Evolutionary conservation across 2,113 vertebrate genomes (phyloP).

Genomic region (Salvator merianae): DNA sequence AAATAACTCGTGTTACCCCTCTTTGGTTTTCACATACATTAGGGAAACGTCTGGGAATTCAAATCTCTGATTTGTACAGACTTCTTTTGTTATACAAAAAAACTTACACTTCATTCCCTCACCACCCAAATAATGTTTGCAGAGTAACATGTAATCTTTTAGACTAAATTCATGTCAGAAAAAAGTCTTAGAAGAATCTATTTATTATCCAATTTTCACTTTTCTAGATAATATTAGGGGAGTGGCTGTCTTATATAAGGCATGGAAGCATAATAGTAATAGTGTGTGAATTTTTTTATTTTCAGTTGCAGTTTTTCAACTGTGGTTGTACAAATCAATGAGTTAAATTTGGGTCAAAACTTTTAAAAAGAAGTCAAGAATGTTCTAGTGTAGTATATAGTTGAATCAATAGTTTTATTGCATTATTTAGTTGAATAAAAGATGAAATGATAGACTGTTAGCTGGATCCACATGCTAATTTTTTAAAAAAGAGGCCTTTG

Average conservation of each 20-base stretch:
- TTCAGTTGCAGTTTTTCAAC: constrained; percentile 10
- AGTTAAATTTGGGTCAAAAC: too few species aligned
- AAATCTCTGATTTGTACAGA: constrained; percentile 5
- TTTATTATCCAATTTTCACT: not conserved
- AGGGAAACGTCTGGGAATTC: not conserved
- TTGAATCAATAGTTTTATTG: not conserved
- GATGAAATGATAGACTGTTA: too few species aligned
- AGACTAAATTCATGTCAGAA: not conserved
- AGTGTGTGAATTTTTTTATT: not conserved
- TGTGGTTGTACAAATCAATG: not conserved
- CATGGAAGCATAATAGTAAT: not conserved
- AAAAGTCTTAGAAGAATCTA: not conserved
- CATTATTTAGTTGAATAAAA: constrained; percentile 3
- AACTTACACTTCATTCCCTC: not conserved
- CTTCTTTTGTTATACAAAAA: not conserved
- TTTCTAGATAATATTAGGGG: too few species aligned
- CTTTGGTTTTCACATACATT: not conserved
- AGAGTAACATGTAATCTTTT: not conserved
- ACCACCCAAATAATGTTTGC: not conserved
- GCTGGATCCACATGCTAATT: too few species aligned
- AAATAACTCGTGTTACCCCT: not conserved
- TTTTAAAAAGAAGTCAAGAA: not conserved
- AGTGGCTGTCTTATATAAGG: not conserved
- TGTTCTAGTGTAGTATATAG: constrained; percentile 14
- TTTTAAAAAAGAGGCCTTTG: too few species aligned